phyloP scores from a whole-genome alignment of 2,888 invertebrate genomes.

The Amorpha juglandis region DNA sequence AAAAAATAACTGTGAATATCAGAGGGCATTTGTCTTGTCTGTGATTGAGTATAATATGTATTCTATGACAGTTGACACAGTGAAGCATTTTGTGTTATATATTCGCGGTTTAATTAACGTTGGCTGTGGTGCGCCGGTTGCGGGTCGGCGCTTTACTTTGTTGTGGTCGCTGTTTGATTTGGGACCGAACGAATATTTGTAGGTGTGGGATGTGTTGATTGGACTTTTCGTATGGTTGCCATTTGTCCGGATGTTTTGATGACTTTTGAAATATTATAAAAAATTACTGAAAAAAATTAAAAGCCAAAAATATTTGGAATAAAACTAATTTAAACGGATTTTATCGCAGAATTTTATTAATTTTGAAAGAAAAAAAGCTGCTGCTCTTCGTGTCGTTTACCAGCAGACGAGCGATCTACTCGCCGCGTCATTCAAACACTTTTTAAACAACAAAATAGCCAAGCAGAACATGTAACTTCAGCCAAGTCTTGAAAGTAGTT shows the following conservation, averaged over 20 bases:
- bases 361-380: no score
- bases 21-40: neutral
- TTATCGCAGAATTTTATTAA: no score
- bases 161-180: conserved; percentile 21
- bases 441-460: no score
- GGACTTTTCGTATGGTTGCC: neutral
- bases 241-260: neutral
- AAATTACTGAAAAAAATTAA: no score
- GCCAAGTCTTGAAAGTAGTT: neutral
- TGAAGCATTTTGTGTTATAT: conserved; percentile 32
- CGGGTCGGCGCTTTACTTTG: conserved; percentile 23
- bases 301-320: no score
- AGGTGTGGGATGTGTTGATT: neutral
- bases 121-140: conserved; percentile 33
- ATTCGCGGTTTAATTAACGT: conserved; percentile 44
- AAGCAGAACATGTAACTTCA: no score
- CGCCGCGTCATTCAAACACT: no score
- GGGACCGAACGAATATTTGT: conserved; percentile 5
- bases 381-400: no score
- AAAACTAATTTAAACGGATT: no score
- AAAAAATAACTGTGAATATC: no score
- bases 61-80: conserved; percentile 13
- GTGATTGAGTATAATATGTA: neutral
- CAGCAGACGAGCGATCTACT: no score
- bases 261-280: neutral